Percentiles rank a stretch among this genome's conserved stretches.
Evolutionary conservation across 2,113 vertebrate species (phyloP).

Genomic region (Toxotes jaculatrix): DNA sequence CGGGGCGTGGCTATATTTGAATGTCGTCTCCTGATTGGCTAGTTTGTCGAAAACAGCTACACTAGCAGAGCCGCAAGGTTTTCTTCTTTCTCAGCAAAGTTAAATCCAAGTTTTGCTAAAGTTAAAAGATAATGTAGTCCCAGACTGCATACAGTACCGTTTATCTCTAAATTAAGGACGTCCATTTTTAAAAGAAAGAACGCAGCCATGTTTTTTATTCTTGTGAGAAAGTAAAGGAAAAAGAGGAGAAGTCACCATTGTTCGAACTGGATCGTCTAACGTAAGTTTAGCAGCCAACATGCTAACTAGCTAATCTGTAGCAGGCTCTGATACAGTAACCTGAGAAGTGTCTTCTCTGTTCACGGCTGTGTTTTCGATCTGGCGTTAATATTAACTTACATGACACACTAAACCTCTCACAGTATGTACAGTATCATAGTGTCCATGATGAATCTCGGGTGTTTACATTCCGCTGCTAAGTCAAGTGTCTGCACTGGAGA

Average conservation of each 20-base stretch:
- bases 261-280: slow-evolving; percentile 82
- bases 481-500: not conserved
- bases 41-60: slow-evolving; percentile 50
- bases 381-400: not conserved
- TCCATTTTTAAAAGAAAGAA: not conserved
- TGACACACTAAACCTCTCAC: not conserved
- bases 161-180: not conserved
- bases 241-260: slow-evolving; percentile 57
- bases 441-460: too few species aligned
- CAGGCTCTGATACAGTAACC: not conserved
- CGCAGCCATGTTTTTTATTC: slow-evolving; percentile 12
- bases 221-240: slow-evolving; percentile 26
- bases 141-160: not conserved
- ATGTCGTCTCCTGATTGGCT: slow-evolving; percentile 76
- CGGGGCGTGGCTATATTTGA: slow-evolving; percentile 80
- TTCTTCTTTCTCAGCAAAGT: slow-evolving; percentile 46
- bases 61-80: not conserved
- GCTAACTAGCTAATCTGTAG: slow-evolving; percentile 61
- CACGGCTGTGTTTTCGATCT: not conserved
- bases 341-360: not conserved
- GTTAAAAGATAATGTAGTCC: slow-evolving; percentile 30
- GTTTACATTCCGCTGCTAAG: not conserved
- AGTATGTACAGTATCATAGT: too few species aligned
- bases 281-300: slow-evolving; percentile 75
- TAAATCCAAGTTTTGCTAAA: slow-evolving; percentile 56